These are phyloP conservation scores for Drosophila formosana DNA, from an alignment of 2,888 invertebrate genomes.

Conservation along the genomic window DNA sequence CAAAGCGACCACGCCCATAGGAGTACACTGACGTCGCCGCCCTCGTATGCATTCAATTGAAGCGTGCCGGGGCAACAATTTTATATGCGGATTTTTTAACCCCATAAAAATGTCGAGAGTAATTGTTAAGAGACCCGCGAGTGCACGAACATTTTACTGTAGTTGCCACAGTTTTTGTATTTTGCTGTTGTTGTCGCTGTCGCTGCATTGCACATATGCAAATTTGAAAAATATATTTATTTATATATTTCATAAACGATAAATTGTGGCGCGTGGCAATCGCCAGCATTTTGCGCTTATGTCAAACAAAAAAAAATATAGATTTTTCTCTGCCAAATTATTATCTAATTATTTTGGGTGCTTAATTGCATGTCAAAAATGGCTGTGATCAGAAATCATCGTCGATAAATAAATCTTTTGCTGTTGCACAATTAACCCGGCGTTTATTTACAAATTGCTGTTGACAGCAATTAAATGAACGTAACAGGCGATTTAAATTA, in stretches of 20 bases:
- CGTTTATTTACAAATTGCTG: constrained; percentile 21
- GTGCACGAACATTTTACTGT: constrained; percentile 31
- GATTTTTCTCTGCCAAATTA: constrained; percentile 39
- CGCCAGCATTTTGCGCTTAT: constrained; percentile 20
- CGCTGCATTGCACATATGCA: constrained; percentile 36
- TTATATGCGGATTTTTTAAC: constrained; percentile 17
- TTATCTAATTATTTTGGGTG: constrained; percentile 62
- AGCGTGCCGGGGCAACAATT: constrained; percentile 31
- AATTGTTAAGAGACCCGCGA: constrained; percentile 46
- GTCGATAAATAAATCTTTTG: constrained; percentile 15
- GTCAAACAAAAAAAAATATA: constrained; percentile 1
- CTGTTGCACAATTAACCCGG: constrained; percentile 12
- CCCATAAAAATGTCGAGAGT: constrained; percentile 44
- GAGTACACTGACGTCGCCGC: neutral
- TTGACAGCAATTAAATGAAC: constrained; percentile 33
- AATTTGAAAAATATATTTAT: constrained; percentile 30
- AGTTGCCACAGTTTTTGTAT: constrained; percentile 17
- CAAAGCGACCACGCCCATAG: constrained; percentile 38
- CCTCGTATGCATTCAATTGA: constrained; percentile 13
- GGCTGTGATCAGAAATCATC: constrained; percentile 30
- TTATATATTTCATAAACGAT: constrained; percentile 15
- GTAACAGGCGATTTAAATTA: constrained; percentile 21
- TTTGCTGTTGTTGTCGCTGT: constrained; percentile 1
- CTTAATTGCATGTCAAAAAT: constrained; percentile 53
- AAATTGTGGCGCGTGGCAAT: constrained; percentile 27